Evolutionary conservation across 2,888 invertebrate species (phyloP), one percentile per base, ranked within the genome.

Genomic region (Ornithoptera alexandrae): DNA sequence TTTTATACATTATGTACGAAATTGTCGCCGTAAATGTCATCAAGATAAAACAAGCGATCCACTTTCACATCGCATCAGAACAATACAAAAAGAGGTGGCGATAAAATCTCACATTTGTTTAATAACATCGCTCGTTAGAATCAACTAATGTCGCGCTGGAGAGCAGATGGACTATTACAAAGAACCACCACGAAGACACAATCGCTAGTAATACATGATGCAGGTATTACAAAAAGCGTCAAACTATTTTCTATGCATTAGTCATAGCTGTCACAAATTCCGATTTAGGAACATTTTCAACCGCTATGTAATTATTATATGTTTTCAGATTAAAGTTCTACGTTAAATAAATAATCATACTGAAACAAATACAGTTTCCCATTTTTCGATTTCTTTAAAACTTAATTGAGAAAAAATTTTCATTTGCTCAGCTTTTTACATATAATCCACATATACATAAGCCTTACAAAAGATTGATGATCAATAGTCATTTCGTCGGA

Each of bases 21-120:
- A 36, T 12, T 64, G 70, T 67, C 70, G 67, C 57, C 39, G 12
- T 15, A 18, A 73, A 72, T 74, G 72, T 75, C 74, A 79, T 77
- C 70, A 67, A 69, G 71, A 73, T 75, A 71, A 79, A 78, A 73
- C 77, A 77, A 75, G 76, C 78, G 77, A 73, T 81, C 80, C 80
- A 84, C 87, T 87, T 89, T 91, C 88, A 86, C 85, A 83, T 77
- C 77, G 74, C 76, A 79, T 75, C 76, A 79, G 84, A 88, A 88
- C 86, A 76, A 77, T 76, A 77, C 75, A 76, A 76, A 87, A 86
- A 87, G 83, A 81, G 76, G 8, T 58, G 75, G 81, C 79, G 89
- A 90, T 90, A 92, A 88, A 86, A 92, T 90, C 88, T 87, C 81
- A 73, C 88, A 87, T 78, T 91, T 88, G 88, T 88, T 87, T 91